Evolutionary conservation across 2,797 vertebrate species (phyloP).

Genomic region (Catharus ustulatus): DNA sequence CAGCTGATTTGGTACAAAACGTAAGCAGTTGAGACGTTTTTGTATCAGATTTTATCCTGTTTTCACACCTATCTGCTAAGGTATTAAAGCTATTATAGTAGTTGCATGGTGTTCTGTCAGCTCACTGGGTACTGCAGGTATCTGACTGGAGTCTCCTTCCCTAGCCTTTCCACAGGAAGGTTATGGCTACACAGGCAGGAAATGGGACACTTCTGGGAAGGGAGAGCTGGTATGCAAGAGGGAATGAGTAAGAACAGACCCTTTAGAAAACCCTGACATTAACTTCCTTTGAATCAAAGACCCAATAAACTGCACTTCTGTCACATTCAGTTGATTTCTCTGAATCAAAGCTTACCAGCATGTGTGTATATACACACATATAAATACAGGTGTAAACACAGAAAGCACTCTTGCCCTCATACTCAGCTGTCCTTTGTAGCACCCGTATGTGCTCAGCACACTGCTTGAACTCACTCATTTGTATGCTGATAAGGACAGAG

Average conservation of each 20-base stretch:
- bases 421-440: neutral
- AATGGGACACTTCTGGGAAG: neutral
- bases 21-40: neutral
- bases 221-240: fast-evolving
- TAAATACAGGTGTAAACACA: neutral
- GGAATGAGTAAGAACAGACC: neutral
- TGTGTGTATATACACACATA: neutral
- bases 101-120: neutral
- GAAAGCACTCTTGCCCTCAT: neutral
- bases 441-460: neutral
- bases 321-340: neutral
- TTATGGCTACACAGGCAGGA: neutral
- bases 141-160: neutral
- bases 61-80: neutral
- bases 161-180: neutral
- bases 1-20: neutral
- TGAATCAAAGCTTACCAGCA: neutral
- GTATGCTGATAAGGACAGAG: neutral
- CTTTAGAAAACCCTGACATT: neutral
- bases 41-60: neutral
- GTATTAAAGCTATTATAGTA: neutral
- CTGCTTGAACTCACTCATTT: neutral
- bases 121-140: fast-evolving
- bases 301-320: neutral
- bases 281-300: neutral